A percentile compares a stretch with the other conserved stretches of the same genome.
Evolutionary conservation across 1,140 invertebrate genomes (phyloP).

Genomic region (Procambarus virginalis): DNA sequence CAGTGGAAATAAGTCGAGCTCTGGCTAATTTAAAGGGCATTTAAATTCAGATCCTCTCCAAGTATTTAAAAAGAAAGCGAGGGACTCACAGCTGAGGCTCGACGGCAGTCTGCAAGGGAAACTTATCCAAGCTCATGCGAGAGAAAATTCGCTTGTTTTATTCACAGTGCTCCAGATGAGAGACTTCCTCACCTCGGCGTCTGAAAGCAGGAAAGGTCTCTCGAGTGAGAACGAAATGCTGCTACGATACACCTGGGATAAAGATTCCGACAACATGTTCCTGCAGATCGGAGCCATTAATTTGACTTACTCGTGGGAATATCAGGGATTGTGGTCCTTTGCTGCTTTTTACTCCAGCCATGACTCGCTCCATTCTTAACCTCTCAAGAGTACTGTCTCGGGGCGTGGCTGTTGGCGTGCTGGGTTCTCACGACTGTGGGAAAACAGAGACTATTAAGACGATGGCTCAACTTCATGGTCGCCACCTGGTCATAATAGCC

Average conservation of each 20-base stretch:
- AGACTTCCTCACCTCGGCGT: slow-evolving; percentile 43
- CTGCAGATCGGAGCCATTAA: slow-evolving; percentile 39
- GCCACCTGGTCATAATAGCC: slow-evolving; percentile 43
- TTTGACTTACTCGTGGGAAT: slow-evolving; percentile 63
- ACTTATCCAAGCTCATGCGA: slow-evolving; percentile 50
- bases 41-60: slow-evolving; percentile 49
- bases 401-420: slow-evolving; percentile 37
- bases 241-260: slow-evolving; percentile 48
- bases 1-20: slow-evolving; percentile 57
- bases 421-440: slow-evolving; percentile 36
- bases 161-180: slow-evolving; percentile 57
- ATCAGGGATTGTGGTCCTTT: slow-evolving; percentile 53
- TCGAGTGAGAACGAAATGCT: slow-evolving; percentile 40
- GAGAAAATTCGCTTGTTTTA: slow-evolving; percentile 59
- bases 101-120: slow-evolving; percentile 55
- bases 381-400: slow-evolving; percentile 35
- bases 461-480: slow-evolving; percentile 55
- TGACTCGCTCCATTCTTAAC: slow-evolving; percentile 19
- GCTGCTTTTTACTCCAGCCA: slow-evolving; percentile 40
- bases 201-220: slow-evolving; percentile 44
- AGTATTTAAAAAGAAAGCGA: slow-evolving; percentile 46
- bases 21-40: slow-evolving; percentile 51
- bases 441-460: slow-evolving; percentile 49
- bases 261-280: slow-evolving; percentile 64
- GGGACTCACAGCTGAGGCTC: slow-evolving; percentile 51